Evolutionary conservation across 30 jellyfish, hydroid and myxozoan genomes (phyloP).

Genomic region (Sanderia malayensis): DNA sequence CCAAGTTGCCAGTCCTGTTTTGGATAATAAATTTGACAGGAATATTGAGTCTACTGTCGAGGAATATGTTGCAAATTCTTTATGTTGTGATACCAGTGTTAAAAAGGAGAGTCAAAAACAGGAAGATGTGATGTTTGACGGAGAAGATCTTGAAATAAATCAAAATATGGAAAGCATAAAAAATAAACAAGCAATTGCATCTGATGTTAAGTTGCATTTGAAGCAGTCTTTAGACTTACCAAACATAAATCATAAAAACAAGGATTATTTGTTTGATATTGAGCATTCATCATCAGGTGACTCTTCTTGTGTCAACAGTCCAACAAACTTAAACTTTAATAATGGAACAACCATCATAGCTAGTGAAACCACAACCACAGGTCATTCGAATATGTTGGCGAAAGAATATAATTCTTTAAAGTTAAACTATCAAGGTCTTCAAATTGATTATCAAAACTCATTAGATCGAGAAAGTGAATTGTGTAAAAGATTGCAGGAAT

Average conservation of each 20-base stretch:
- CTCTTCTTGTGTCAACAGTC: conserved; percentile 45
- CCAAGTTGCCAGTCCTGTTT: not conserved
- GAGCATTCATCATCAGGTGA: conserved; percentile 24
- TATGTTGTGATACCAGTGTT: no score
- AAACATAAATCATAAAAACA: not conserved
- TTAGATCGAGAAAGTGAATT: conserved; percentile 45
- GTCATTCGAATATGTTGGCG: not conserved
- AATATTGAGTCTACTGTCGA: not conserved
- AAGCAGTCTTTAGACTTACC: not conserved
- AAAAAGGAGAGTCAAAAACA: no score
- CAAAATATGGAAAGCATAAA: not conserved
- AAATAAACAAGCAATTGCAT: not conserved
- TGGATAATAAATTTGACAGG: not conserved
- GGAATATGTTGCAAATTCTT: not conserved
- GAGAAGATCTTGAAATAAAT: not conserved
- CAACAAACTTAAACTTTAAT: conserved; percentile 4
- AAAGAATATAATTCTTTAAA: conserved; percentile 40
- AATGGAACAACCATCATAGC: no score
- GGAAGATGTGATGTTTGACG: no score
- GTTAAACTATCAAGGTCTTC: conserved; percentile 24
- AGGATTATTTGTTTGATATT: not conserved
- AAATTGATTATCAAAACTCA: conserved; percentile 36
- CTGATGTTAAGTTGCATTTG: not conserved
- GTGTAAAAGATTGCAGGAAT: conserved; percentile 37
- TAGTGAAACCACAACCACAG: not conserved